These are phyloP conservation scores for Pteromalus puparum DNA, from an alignment of 1,140 invertebrate genomes.

Conservation along the genomic window DNA sequence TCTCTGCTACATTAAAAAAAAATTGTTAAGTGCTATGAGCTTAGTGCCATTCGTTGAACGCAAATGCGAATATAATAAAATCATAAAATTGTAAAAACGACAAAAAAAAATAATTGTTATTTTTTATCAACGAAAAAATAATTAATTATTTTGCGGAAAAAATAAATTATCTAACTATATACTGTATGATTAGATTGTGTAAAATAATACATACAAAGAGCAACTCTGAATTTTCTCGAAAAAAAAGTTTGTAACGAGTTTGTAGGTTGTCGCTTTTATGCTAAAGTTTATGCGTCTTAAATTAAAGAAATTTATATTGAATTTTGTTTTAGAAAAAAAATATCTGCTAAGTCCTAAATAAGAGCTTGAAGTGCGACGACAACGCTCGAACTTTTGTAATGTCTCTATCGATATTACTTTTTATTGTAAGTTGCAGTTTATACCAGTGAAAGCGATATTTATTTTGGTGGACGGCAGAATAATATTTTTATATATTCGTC, in stretches of 20 bases:
- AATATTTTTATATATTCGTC: conserved; percentile 49
- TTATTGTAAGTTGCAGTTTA: conserved; percentile 8
- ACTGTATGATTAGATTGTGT: background rate
- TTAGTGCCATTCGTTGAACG: conserved; percentile 38
- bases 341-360: background rate
- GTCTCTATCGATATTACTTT: conserved; percentile 31
- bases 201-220: background rate
- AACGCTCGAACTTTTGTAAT: conserved; percentile 11
- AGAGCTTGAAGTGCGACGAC: background rate
- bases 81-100: background rate
- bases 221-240: background rate
- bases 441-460: conserved; percentile 27
- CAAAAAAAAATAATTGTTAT: conserved; percentile 34
- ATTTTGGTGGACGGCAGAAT: conserved; percentile 41
- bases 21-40: conserved; percentile 40
- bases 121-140: conserved; percentile 42
- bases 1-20: background rate
- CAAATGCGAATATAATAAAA: background rate
- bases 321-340: background rate
- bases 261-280: background rate
- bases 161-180: background rate
- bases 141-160: conserved; percentile 37
- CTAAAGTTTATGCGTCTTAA: background rate
- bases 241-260: background rate
- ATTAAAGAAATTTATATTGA: background rate